Conservation (phyloP, 2,888 invertebrate species). For the Zootermopsis nevadensis region DNA sequence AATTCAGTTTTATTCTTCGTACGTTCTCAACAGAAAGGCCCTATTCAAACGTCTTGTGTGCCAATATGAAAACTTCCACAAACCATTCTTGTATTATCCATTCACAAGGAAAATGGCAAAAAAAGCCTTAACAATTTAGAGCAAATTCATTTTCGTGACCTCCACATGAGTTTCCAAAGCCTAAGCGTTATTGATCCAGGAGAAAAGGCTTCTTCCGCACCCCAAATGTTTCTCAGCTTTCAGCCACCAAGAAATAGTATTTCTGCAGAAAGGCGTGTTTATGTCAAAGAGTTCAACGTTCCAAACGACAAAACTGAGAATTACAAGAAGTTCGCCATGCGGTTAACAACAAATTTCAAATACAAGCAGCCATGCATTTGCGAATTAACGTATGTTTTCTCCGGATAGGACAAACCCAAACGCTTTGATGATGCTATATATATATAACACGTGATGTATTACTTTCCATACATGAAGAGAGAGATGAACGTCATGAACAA, state of each 20-base stretch:
- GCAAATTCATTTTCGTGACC: constrained; percentile 26
- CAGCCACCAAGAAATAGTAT: background rate
- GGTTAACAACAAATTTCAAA: background rate
- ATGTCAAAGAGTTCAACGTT: background rate
- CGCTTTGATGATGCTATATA: background rate
- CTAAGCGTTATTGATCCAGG: background rate
- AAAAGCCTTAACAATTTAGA: constrained; percentile 5
- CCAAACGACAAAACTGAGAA: background rate
- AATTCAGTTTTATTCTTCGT: no score
- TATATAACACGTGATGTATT: background rate
- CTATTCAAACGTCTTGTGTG: no score
- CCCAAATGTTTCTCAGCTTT: constrained; percentile 20
- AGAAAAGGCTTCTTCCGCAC: background rate
- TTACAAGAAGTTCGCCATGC: background rate
- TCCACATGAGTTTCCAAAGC: background rate
- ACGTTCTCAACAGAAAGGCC: no score
- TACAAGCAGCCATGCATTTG: background rate
- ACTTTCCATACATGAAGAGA: background rate
- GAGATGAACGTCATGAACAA: no score
- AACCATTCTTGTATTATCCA: no score
- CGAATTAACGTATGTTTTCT: background rate
- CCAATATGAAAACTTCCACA: no score
- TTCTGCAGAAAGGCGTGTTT: background rate
- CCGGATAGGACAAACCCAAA: background rate
- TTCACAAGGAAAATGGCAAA: no score